Conservation (phyloP, 2,113 vertebrate genomes). For the Odocoileus virginianus region DNA sequence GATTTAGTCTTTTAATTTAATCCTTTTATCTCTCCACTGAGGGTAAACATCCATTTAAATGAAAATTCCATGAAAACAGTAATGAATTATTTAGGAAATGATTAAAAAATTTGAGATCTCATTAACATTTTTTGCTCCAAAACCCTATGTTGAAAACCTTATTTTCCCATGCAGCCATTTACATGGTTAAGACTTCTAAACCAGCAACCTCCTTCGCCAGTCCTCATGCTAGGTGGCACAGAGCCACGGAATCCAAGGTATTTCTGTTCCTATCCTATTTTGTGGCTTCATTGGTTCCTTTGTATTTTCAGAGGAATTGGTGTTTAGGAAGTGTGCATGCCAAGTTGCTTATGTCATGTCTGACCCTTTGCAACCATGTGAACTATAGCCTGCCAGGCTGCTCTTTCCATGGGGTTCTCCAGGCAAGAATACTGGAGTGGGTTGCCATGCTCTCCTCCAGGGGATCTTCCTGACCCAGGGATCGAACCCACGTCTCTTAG, state of each 20-base stretch:
- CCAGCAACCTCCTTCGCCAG: background rate
- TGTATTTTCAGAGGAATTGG: background rate
- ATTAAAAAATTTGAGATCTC: slow-evolving; percentile 27
- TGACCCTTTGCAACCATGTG: background rate
- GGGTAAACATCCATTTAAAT: slow-evolving; percentile 44
- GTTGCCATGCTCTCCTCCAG: background rate
- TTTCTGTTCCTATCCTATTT: background rate
- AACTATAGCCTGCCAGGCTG: background rate
- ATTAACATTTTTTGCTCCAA: background rate
- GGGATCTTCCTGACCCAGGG: background rate
- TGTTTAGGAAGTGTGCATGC: background rate
- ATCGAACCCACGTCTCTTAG: background rate
- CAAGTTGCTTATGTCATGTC: background rate
- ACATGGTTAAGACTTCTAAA: background rate
- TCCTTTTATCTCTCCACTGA: slow-evolving; percentile 8
- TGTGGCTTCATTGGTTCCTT: background rate
- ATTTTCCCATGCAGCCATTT: background rate
- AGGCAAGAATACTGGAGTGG: background rate
- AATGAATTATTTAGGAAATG: slow-evolving; percentile 51
- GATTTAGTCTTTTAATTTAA: slow-evolving; percentile 43
- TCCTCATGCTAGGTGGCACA: background rate
- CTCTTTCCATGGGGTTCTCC: background rate
- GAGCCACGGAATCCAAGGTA: background rate
- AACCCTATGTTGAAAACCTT: background rate
- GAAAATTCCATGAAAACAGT: slow-evolving; percentile 34